Percentiles rank a stretch among this genome's conserved stretches.
Conservation (phyloP, 2,888 invertebrate species). For the Rhamnusium bicolor region DNA sequence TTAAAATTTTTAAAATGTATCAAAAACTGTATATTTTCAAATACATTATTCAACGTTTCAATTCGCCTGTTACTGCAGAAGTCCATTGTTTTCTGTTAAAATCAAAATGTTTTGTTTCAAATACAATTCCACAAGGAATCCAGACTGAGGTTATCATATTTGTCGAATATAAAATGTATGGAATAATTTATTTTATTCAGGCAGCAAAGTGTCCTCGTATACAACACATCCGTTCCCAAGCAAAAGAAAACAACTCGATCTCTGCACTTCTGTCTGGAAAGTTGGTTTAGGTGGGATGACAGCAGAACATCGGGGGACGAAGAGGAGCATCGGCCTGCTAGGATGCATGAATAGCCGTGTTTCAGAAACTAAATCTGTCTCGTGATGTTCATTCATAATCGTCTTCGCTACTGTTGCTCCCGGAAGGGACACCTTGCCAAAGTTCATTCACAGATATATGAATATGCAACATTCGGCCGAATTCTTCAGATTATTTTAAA, state of each 20-base stretch:
- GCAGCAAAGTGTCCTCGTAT: conserved; percentile 44
- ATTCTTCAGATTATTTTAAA: conserved; percentile 60
- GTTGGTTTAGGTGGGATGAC: conserved; percentile 42
- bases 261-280: conserved; percentile 49
- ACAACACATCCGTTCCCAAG: conserved; percentile 50
- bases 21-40: too few species aligned
- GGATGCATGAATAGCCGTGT: conserved; percentile 58
- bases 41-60: too few species aligned
- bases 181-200: conserved; percentile 49
- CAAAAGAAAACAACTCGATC: conserved; percentile 53
- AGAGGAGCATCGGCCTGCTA: conserved; percentile 44
- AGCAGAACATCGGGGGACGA: conserved; percentile 40
- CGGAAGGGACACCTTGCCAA: conserved; percentile 66
- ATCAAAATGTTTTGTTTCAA: conserved; percentile 11
- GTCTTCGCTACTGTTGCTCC: conserved; percentile 58
- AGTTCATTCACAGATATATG: conserved; percentile 64
- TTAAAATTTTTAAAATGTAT: too few species aligned
- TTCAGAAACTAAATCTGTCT: conserved; percentile 61
- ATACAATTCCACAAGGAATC: not conserved
- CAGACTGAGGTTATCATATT: conserved; percentile 20
- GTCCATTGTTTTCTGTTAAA: too few species aligned
- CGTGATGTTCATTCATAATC: conserved; percentile 64
- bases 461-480: conserved; percentile 55
- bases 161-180: conserved; percentile 49
- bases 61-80: too few species aligned